Conservation (phyloP, 2,888 invertebrate species). For the Epirrhoe tristata region DNA sequence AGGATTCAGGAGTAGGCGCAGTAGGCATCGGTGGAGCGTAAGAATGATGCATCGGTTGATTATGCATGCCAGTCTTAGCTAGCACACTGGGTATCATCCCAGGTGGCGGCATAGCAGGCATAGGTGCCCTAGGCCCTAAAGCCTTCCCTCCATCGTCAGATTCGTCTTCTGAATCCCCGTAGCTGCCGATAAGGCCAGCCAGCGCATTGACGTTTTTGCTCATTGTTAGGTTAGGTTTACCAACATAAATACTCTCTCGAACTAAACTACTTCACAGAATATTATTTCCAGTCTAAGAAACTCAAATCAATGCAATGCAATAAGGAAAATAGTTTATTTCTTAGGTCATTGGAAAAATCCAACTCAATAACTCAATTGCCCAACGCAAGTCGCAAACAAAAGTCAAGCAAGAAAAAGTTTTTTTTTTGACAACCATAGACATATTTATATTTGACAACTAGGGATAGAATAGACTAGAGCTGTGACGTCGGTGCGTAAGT, state of each 20-base stretch:
- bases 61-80: conserved; percentile 28
- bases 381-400: too few species aligned
- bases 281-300: neutral
- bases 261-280: neutral
- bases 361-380: too few species aligned
- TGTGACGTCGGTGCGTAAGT: too few species aligned
- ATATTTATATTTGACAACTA: too few species aligned
- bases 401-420: too few species aligned
- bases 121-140: conserved; percentile 11
- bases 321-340: too few species aligned
- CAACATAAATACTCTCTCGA: conserved; percentile 8
- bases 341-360: too few species aligned
- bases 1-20: conserved; percentile 4
- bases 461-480: too few species aligned
- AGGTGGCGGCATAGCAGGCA: conserved; percentile 25
- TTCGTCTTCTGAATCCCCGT: conserved; percentile 78
- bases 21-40: conserved; percentile 5
- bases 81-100: conserved; percentile 31
- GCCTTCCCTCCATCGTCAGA: conserved; percentile 59
- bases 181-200: conserved; percentile 69
- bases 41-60: conserved; percentile 21
- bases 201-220: conserved; percentile 72
- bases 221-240: conserved; percentile 53
- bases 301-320: neutral
- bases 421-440: too few species aligned